A percentile compares a stretch with the other conserved stretches of the same genome.
These are phyloP conservation scores for Dromiciops gliroides DNA, from an alignment of 2,113 vertebrate genomes.

Conservation along the genomic window DNA sequence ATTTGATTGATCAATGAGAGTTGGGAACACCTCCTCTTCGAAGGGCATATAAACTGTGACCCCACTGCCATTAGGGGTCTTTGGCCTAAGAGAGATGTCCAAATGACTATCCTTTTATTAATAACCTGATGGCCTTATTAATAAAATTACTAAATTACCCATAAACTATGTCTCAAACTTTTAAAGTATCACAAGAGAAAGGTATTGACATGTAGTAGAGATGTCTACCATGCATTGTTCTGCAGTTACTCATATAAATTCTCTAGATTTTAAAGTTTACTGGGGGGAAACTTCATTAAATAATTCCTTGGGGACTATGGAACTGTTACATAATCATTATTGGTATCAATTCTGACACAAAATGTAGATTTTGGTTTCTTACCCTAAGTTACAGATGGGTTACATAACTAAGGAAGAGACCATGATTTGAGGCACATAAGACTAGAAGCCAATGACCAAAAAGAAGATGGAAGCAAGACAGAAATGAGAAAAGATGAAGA, in stretches of 20 bases:
- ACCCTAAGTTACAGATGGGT: not conserved
- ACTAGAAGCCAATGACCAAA: not conserved
- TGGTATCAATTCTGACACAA: not conserved
- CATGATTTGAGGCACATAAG: not conserved
- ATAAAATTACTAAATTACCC: too few relatives aligned
- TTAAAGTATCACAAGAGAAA: too few relatives aligned
- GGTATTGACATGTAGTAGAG: not conserved
- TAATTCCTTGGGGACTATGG: not conserved
- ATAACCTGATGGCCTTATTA: too few relatives aligned
- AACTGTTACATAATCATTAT: not conserved
- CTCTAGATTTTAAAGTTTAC: not conserved
- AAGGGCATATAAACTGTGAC: too few relatives aligned
- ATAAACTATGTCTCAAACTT: too few relatives aligned
- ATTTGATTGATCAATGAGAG: too few relatives aligned
- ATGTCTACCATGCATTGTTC: not conserved
- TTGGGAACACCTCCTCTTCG: too few relatives aligned
- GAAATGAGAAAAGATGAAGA: not conserved
- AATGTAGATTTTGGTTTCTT: not conserved
- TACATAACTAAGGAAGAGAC: not conserved
- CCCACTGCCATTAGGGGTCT: too few relatives aligned
- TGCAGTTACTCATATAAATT: not conserved
- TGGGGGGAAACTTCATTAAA: not conserved
- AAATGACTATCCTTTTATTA: too few relatives aligned
- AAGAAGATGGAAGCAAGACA: not conserved
- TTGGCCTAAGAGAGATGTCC: too few relatives aligned